phyloP scores from a whole-genome alignment of 2,113 vertebrate species.

The Tautogolabrus adspersus region DNA sequence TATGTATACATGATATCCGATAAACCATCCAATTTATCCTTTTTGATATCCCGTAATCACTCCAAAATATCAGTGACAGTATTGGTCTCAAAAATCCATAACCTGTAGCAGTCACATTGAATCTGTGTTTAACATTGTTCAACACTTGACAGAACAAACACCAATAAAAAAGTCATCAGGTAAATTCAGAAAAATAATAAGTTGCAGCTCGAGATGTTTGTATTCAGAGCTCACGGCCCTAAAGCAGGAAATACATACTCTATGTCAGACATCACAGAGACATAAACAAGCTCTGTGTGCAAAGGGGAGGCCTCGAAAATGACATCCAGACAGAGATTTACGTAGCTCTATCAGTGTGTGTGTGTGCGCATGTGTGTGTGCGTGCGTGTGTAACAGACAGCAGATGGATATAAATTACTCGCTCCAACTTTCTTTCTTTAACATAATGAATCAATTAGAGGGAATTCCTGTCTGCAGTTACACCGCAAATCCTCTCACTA shows the following conservation, averaged over 20 bases:
- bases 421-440: neutral
- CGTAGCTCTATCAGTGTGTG: neutral
- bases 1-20: too few species aligned
- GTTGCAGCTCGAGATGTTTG: neutral
- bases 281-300: slow-evolving; percentile 1
- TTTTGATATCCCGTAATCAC: too few species aligned
- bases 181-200: too few species aligned
- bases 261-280: slow-evolving; percentile 1
- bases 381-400: neutral
- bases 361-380: slow-evolving; percentile 1
- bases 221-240: neutral
- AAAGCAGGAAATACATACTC: neutral
- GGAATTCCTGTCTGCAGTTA: neutral
- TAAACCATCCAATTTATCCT: too few species aligned
- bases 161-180: neutral
- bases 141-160: too few species aligned
- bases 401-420: neutral
- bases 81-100: too few species aligned
- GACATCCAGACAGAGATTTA: slow-evolving; percentile 1
- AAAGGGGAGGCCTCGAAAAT: neutral
- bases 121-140: too few species aligned
- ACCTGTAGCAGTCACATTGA: too few species aligned
- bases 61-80: too few species aligned
- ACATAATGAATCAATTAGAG: slow-evolving; percentile 24
- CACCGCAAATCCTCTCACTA: neutral